Conservation (phyloP, 2,797 vertebrate species). For the Columba guinea region DNA sequence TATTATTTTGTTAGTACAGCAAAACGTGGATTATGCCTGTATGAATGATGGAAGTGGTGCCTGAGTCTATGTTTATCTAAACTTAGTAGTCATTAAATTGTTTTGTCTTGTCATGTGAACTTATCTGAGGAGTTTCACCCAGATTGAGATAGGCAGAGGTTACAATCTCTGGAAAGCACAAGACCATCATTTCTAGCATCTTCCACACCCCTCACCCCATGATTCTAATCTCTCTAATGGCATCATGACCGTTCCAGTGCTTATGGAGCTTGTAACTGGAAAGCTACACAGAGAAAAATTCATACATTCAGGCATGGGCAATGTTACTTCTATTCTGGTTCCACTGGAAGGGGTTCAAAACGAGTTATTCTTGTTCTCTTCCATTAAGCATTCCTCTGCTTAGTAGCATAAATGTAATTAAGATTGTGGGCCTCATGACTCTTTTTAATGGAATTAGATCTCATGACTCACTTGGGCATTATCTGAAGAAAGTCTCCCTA, state of each 20-base stretch:
- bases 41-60: slow-evolving; percentile 2
- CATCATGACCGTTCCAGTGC: background rate
- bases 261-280: background rate
- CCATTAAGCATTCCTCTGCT: slow-evolving; percentile 72
- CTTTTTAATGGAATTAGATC: slow-evolving; percentile 80
- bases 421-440: slow-evolving; percentile 76
- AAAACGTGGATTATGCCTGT: background rate
- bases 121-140: slow-evolving; percentile 18
- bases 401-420: slow-evolving; percentile 79
- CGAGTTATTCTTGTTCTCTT: slow-evolving; percentile 64
- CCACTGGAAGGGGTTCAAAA: slow-evolving; percentile 21
- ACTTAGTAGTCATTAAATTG: slow-evolving; percentile 21
- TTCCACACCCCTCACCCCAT: background rate
- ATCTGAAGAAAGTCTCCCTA: slow-evolving; percentile 71
- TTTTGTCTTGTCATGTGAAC: background rate
- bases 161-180: background rate
- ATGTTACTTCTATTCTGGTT: slow-evolving; percentile 6
- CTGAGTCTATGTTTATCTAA: background rate
- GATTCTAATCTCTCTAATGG: slow-evolving; percentile 40
- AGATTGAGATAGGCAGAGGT: background rate
- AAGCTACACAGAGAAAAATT: background rate
- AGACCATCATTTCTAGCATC: background rate
- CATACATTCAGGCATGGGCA: background rate
- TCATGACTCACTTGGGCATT: slow-evolving; percentile 80
- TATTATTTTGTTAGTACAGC: slow-evolving; percentile 5